Conservation (phyloP, 2,113 vertebrate genomes). For the Alectura lathami region DNA sequence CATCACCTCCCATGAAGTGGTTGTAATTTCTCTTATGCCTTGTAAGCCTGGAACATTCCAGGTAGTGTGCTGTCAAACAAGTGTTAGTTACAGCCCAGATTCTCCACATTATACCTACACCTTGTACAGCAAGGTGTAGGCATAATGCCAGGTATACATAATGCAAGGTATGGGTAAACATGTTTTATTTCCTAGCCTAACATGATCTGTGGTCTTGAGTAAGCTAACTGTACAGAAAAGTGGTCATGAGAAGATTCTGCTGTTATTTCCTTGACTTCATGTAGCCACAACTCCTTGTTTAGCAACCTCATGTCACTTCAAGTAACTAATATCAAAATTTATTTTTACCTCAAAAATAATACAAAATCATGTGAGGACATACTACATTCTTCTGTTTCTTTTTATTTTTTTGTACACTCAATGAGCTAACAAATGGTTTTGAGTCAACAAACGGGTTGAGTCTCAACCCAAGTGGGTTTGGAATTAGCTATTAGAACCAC, state of each 20-base stretch:
- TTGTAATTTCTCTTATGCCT: background rate
- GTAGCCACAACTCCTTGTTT: background rate
- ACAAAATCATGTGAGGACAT: background rate
- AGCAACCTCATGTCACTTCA: accelerated
- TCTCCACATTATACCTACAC: background rate
- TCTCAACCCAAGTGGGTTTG: no score
- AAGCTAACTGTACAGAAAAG: background rate
- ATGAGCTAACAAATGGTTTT: background rate
- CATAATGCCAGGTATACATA: no score
- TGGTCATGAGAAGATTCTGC: background rate
- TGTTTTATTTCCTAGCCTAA: background rate
- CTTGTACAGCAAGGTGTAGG: background rate
- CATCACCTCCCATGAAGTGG: background rate
- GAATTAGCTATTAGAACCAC: background rate
- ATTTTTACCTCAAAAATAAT: background rate
- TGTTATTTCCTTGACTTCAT: background rate
- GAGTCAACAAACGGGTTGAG: no score
- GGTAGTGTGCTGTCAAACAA: background rate
- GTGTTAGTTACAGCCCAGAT: background rate
- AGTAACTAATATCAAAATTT: background rate
- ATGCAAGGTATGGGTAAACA: no score
- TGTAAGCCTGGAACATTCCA: background rate
- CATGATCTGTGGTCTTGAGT: background rate
- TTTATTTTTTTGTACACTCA: background rate
- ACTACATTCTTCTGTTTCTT: no score